Base-by-base conservation (phyloP, 2,113 vertebrate genomes). In the Nerophis lumbriciformis region DNA sequence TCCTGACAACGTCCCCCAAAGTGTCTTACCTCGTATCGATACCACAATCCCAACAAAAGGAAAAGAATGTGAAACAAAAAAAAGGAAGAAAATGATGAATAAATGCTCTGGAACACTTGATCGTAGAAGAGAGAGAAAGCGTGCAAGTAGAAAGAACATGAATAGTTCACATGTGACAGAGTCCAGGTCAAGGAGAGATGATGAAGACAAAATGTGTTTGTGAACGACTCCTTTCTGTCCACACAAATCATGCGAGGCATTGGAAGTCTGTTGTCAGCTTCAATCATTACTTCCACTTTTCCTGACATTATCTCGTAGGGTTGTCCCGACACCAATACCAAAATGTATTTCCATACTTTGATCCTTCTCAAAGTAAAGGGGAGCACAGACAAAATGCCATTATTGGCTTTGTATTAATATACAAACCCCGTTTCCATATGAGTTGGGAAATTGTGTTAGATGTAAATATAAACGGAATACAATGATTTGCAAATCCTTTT, bases 31-130 rank as follows among this genome's bases (percentile, higher is more conserved):
- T 97, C 94, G 90, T 88, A 85, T 61, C 88, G 90, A 91, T 90
- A 94, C 93, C 89, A 94, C 70, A 93, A 93, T 93, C 93, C 94
- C 93, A 90, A 94, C 90, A 93, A 93, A 92, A 90, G 92, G 85
- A 93, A 92, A 92, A 87, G 88, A 90, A 93, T 62, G 68, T 82
- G 64, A 59, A 37, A 65, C 85, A 85, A 79, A 78, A 78, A 78
- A 75, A 76, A 82, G 59, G 66, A 86, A 85, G 80, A 77, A 76
- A 79, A 75, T 68, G 48, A 79, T 87, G 79, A 86, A 87, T 86
- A 77, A 72, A 71, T 67, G 63, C 59, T 72, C 63, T 57, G 48
- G 82, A 74, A 72, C 61, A 71, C 62, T 75, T 72, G 62, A 81
- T 35, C 65, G 66, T 66, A 68, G 57, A 80, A 65, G 75, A 51